phyloP scores from a whole-genome alignment of 2,113 vertebrate species.

The Cercopithecus mona region DNA sequence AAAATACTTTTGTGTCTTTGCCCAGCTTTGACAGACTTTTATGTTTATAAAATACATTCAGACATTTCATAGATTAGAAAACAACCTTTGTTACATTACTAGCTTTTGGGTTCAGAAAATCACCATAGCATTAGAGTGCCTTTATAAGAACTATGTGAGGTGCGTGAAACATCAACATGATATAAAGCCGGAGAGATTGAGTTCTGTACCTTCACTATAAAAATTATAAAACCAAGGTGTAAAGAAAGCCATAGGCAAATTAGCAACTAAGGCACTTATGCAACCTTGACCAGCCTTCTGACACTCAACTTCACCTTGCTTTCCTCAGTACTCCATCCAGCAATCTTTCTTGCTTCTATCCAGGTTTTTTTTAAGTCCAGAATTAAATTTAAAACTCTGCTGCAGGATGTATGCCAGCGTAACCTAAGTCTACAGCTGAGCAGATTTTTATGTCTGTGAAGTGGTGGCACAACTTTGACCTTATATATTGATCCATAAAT shows the following conservation, averaged over 20 bases:
- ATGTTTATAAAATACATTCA: not conserved
- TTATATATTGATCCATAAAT: slow-evolving; percentile 43
- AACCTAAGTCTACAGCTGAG: not conserved
- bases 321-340: not conserved
- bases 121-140: not conserved
- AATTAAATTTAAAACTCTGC: not conserved
- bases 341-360: not conserved
- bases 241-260: not conserved
- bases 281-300: not conserved
- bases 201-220: not conserved
- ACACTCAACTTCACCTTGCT: not conserved
- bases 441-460: not conserved
- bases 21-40: not conserved
- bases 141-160: not conserved
- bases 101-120: not conserved
- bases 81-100: not conserved
- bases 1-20: slow-evolving; percentile 23
- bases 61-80: not conserved
- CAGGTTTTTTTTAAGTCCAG: not conserved
- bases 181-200: not conserved
- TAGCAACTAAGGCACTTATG: not conserved
- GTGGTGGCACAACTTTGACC: not conserved
- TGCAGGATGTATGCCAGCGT: not conserved
- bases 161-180: not conserved
- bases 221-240: not conserved